These are phyloP conservation scores for Lysandra bellargus DNA, from an alignment of 2,888 invertebrate species.

Conservation along the genomic window DNA sequence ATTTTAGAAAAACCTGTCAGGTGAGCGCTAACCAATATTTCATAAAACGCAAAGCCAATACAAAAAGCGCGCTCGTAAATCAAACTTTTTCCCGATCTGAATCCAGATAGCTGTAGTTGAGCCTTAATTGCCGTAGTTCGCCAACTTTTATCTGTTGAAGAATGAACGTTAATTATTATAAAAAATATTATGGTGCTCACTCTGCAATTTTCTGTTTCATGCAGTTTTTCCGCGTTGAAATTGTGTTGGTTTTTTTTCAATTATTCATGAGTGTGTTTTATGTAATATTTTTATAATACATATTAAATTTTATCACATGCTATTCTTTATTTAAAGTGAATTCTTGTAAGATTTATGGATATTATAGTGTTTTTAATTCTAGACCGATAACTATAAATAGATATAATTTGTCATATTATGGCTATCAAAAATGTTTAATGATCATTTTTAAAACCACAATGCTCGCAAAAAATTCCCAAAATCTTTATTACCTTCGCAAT, in stretches of 20 bases:
- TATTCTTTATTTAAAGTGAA: too few species aligned
- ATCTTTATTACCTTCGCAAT: background rate
- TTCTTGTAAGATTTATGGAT: too few species aligned
- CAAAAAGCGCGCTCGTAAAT: constrained; percentile 28
- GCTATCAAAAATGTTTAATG: background rate
- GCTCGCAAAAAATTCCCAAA: background rate
- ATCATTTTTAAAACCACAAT: background rate
- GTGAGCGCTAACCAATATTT: constrained; percentile 1
- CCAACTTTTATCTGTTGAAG: constrained; percentile 31
- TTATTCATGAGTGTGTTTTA: too few species aligned
- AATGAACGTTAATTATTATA: constrained; percentile 23
- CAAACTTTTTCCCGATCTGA: constrained; percentile 28
- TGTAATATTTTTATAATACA: too few species aligned
- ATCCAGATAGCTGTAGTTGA: constrained; percentile 33
- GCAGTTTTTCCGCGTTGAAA: background rate
- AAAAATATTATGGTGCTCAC: constrained; percentile 1
- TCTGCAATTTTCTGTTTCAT: background rate
- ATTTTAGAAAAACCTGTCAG: background rate
- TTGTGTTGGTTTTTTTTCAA: background rate
- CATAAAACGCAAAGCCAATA: constrained; percentile 27
- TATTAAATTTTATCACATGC: too few species aligned
- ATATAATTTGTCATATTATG: background rate
- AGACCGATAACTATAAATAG: too few species aligned
- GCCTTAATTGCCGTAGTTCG: constrained; percentile 34
- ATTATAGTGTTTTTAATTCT: background rate